Conservation (phyloP, 2,113 vertebrate species). For the Myxocyprinus asiaticus region DNA sequence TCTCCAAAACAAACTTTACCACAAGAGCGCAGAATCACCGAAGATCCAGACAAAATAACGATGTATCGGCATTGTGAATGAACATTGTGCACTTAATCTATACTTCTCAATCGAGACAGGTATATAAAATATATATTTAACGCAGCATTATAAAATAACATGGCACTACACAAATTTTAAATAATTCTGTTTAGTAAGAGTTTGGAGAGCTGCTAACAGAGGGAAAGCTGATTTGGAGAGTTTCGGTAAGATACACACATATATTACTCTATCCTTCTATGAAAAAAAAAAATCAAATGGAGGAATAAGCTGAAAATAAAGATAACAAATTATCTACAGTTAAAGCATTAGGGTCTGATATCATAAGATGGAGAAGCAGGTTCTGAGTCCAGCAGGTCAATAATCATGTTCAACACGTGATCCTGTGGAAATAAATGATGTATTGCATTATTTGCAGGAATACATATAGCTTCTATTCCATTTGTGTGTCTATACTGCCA, state of each 20-base stretch:
- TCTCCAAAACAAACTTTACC: not conserved
- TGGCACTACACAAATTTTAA: constrained; percentile 43
- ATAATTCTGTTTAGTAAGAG: constrained; percentile 28
- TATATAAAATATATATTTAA: constrained; percentile 3
- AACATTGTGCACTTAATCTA: constrained; percentile 37
- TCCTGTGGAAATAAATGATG: constrained; percentile 27
- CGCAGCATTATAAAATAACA: constrained; percentile 40
- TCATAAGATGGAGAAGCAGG: constrained; percentile 33
- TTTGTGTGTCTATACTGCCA: too few relatives aligned
- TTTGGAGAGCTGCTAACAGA: constrained; percentile 2
- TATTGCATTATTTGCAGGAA: not conserved
- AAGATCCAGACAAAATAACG: not conserved
- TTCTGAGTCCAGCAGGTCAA: constrained; percentile 43
- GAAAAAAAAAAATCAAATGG: not conserved
- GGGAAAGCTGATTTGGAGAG: constrained; percentile 21
- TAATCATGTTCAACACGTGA: not conserved
- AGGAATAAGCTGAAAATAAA: constrained; percentile 4
- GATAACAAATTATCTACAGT: constrained; percentile 14
- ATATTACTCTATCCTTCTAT: not conserved
- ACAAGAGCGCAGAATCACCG: too few relatives aligned
- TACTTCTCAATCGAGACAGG: constrained; percentile 32
- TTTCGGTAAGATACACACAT: not conserved
- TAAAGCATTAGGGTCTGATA: constrained; percentile 20
- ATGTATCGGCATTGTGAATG: constrained; percentile 7
- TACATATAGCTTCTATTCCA: too few relatives aligned